Evolutionary conservation across 2,888 invertebrate genomes (phyloP).

Genomic region (Epinotia demarniana): DNA sequence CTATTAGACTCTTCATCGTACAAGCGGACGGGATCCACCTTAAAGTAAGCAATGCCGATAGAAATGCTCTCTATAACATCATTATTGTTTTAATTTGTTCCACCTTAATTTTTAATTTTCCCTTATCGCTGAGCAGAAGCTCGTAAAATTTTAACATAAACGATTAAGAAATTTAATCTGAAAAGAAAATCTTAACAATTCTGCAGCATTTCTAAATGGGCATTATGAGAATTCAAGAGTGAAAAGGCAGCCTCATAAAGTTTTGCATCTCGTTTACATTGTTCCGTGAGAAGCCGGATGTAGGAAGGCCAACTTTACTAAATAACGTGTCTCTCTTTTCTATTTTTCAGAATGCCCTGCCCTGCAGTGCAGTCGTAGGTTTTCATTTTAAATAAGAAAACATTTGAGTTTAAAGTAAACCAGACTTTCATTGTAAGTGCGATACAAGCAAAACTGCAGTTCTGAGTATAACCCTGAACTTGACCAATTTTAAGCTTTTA

Average conservation of each 20-base stretch:
- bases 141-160: conserved; percentile 9
- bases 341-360: conserved; percentile 59
- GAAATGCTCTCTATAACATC: conserved; percentile 57
- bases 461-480: neutral
- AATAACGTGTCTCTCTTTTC: conserved; percentile 56
- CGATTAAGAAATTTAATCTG: conserved; percentile 3
- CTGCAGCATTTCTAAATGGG: conserved; percentile 37
- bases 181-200: neutral
- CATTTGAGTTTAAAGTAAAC: conserved; percentile 33
- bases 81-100: conserved; percentile 55
- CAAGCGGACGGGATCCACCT: conserved; percentile 48
- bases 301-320: conserved; percentile 56
- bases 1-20: conserved; percentile 60
- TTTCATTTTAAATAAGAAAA: conserved; percentile 59
- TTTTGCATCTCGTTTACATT: conserved; percentile 50
- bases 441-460: neutral
- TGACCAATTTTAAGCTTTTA: no score
- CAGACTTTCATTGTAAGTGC: neutral
- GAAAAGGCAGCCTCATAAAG: conserved; percentile 18
- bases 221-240: conserved; percentile 47
- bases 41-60: conserved; percentile 53
- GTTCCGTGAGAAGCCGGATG: conserved; percentile 47
- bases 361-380: conserved; percentile 59
- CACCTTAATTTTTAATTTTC: conserved; percentile 74
- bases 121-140: conserved; percentile 63